These are phyloP conservation scores for Trichogramma pretiosum DNA, from an alignment of 1,140 invertebrate species.

Conservation along the genomic window DNA sequence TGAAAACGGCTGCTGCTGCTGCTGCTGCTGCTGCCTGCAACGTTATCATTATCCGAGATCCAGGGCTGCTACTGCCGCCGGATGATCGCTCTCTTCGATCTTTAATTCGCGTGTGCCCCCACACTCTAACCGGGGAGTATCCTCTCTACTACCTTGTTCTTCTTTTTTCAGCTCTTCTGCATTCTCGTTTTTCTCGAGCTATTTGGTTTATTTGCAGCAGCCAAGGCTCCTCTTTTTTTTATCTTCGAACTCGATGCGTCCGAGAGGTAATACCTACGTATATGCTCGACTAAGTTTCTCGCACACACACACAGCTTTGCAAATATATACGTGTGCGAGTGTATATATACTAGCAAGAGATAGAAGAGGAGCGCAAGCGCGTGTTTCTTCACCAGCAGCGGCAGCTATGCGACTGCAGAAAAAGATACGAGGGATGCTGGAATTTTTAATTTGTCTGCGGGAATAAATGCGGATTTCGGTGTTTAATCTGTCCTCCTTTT, in stretches of 20 bases:
- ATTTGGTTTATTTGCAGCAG: conserved; percentile 11
- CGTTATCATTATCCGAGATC: conserved; percentile 19
- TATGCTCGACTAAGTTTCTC: conserved; percentile 14
- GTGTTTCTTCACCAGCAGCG: neutral
- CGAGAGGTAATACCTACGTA: conserved; percentile 9
- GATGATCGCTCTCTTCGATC: conserved; percentile 20
- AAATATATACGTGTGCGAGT: too few species aligned
- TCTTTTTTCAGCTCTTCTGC: neutral
- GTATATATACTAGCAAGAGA: too few species aligned
- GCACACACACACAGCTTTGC: too few species aligned
- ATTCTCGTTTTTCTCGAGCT: conserved; percentile 12
- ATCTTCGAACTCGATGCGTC: neutral
- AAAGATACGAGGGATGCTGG: too few species aligned
- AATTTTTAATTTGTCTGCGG: too few species aligned
- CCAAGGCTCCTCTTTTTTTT: conserved; percentile 4
- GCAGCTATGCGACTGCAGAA: too few species aligned
- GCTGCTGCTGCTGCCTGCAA: conserved; percentile 11
- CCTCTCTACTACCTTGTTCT: neutral
- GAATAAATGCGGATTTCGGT: too few species aligned
- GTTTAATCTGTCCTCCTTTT: too few species aligned
- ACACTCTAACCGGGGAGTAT: neutral
- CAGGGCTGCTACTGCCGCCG: conserved; percentile 11
- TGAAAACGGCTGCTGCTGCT: neutral
- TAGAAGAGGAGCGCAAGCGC: conserved; percentile 8
- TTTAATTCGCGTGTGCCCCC: conserved; percentile 15